Base-by-base conservation (phyloP, 2,113 vertebrate genomes). In the Prolemur simus region DNA sequence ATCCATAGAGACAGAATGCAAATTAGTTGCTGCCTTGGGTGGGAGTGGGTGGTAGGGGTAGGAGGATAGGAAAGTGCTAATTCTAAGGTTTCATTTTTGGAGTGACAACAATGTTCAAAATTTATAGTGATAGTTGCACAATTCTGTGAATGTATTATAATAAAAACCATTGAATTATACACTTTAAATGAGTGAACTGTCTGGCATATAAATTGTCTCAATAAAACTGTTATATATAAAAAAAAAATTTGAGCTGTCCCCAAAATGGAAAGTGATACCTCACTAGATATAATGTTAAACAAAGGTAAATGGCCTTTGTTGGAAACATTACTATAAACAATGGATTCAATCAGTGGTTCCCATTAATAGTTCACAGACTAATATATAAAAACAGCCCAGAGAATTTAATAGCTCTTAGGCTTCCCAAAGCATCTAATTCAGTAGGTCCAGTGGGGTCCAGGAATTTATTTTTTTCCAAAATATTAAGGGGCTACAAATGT, bases 181-280 rank as follows among this genome's bases (percentile, higher is more conserved):
- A 76, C 45, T 83, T 71, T 87, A 83, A 92, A 52, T 66, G 42
- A 20, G 45, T 87, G 29, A 73, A 86, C 8, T 91, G 6, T 63
- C 58, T 49, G 66, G 27, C 32, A 82, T n/a, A 68, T 91, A 85
- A 95, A 80, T 68, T 91, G 64, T 42, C 77, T 78, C 90, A 91
- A 56, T 68, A 76, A 94, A 91, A 47, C n/a, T 88, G 27, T 85
- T 81, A 45, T 29, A 47, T 66, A 82, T 64, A 39, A 2, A 34
- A 71, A 91, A 91, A 87, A 10, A 94, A 83, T 42, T 56, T 71
- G 68, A 78, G n/a, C 45, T 76, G 3, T 86, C 39, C 34, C 52
- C 68, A 56, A 94, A 73, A 64, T 66, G 34, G 39, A 96, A 97
- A 73, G 89, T 68, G 63, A 74, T 76, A 56, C 60, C 29, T 95